Base-by-base conservation (phyloP, 2,888 invertebrate genomes). In the Halictus ligatus region DNA sequence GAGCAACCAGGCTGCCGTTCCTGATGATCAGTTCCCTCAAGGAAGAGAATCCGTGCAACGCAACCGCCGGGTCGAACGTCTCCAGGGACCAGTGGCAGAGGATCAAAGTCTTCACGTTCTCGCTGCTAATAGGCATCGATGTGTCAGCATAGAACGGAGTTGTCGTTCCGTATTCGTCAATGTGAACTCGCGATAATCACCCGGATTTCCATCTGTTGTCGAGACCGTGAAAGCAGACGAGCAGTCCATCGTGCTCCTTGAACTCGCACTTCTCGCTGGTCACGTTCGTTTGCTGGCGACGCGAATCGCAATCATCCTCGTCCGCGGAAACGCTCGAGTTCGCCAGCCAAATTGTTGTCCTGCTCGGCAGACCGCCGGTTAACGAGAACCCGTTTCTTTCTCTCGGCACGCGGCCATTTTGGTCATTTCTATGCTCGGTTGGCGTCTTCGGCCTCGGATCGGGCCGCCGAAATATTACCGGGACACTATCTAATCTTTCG, bases 1-100 rank as follows among this genome's bases (percentile, higher is more conserved):
- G 84, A 79, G 82, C 89, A 13, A 90, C 92, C 50, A 95, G 86
- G 75, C 93, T 94, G 54, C 95, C 92, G 15, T 92, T 89, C 3
- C 84, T 71, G 5, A 95, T 91, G 0, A 87, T 89, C 8, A 95
- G 89, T 43, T 90, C 92, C 78, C 85, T 90, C 13, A 94, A 80
- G 0, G 84, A 83, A 5, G 93, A 83, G 82, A 94, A 94, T 82
- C 90, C 91, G 1, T 71, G 83, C 12, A 94, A 81, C 72, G 93
- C 74, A 8, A 83, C 75, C 4, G 86, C 84, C 0, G 94, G 93
- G 84, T 95, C 92, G 74, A 95, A 92, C 6, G 78, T 89, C 64
- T 86, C 84, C 6, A 86, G 81, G 4, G 91, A 91, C 94, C 94
- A 94, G 21, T 91, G 77, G 83, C 93, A 94, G 15, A 90, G n/a